Base-by-base conservation (phyloP, 2,888 invertebrate genomes). In the Lordiphosa fenestrarum region DNA sequence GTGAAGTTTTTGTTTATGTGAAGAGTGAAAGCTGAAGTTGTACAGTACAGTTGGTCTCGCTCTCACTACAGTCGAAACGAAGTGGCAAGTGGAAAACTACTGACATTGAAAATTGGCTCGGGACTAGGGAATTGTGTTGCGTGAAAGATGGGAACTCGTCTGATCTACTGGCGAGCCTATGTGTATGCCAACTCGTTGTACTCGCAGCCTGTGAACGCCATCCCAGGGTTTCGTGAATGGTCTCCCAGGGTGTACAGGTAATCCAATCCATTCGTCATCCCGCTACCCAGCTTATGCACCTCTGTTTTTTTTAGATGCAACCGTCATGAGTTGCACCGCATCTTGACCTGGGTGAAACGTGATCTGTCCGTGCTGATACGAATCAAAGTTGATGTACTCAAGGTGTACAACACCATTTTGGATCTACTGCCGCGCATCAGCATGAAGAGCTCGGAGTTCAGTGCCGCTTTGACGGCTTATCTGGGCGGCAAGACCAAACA, bases 341-440 rank as follows among this genome's bases (percentile, higher is more conserved):
- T 98, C 48, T 93, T 95, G 61, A 95, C 95, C 3, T 98, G 97
- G 95, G 90, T 98, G 38, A 94, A 94, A 88, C 91, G 98, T 64
- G 98, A 98, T 89, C 90, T 98, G 13, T 92, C 93, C 75, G 91
- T 97, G 50, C 65, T 89, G 41, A 89, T 96, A 12, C 91, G 92
- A 69, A 92, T 92, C 2, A 75, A 86, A 10, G 91, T 91, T n/a
- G 92, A 93, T 71, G 91, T 94, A 61, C 90, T 93, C 38, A 92
- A 92, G 74, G 93, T 95, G 0, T 86, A 94, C 76, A 90, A 93
- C 53, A 90, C 93, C n/a, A 94, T 97, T 48, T 88, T 94, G 84
- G 93, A 93, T 33, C 89, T 94, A 53, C 89, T 97, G 4, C 91
- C 91, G 4, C 90, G 91, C 51, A 91, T 93, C 77, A 92, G 94